phyloP scores from a whole-genome alignment of 2,113 vertebrate genomes.

The Ciconia maguari region DNA sequence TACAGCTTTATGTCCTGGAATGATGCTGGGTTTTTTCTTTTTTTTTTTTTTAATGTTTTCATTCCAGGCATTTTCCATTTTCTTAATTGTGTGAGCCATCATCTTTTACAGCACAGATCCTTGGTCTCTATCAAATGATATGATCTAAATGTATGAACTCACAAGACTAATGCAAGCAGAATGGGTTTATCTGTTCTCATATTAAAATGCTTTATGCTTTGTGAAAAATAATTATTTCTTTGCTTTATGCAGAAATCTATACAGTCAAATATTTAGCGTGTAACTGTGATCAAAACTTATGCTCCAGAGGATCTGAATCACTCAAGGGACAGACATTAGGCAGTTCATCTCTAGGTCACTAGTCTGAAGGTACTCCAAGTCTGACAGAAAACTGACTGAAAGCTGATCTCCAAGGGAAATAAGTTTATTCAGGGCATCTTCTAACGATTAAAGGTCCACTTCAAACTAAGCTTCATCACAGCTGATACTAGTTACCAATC shows the following conservation, averaged over 20 bases:
- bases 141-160: background rate
- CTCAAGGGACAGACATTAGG: background rate
- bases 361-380: background rate
- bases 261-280: background rate
- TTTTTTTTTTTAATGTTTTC: background rate
- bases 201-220: background rate
- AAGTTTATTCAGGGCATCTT: background rate
- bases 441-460: too few species aligned
- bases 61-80: background rate
- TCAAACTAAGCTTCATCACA: background rate
- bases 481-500: background rate
- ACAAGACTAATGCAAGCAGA: background rate
- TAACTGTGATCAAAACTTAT: background rate
- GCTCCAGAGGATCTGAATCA: background rate
- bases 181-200: background rate
- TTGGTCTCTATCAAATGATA: background rate
- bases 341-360: background rate
- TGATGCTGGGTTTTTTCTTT: fast-evolving
- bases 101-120: background rate
- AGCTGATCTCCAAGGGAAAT: background rate
- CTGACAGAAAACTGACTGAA: background rate
- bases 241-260: background rate
- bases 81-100: background rate
- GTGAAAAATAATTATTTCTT: background rate
- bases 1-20: background rate